These are phyloP conservation scores for Acronicta alni DNA, from an alignment of 2,888 invertebrate species.

Conservation along the genomic window DNA sequence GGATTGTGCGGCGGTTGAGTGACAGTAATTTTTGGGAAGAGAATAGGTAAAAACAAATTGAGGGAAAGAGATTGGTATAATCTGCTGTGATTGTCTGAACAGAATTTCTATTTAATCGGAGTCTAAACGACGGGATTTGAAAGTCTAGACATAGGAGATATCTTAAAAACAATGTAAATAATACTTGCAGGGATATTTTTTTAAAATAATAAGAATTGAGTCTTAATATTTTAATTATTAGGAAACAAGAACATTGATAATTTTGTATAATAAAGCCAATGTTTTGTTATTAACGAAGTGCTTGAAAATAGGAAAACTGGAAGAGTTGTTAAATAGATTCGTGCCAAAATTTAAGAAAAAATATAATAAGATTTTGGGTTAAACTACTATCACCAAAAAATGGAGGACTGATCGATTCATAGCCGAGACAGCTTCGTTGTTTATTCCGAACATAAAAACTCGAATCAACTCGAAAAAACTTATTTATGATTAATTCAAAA, in stretches of 20 bases:
- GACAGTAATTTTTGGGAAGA: conserved; percentile 58
- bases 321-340: conserved; percentile 20
- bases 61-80: neutral
- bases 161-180: neutral
- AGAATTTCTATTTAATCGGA: neutral
- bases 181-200: no score
- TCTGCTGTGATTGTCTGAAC: neutral
- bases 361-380: conserved; percentile 17
- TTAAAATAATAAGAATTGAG: no score
- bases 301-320: conserved; percentile 16
- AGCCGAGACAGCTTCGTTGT: conserved; percentile 21
- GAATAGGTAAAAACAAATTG: neutral
- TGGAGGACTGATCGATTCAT: conserved; percentile 52
- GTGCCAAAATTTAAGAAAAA: conserved; percentile 20
- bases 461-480: no score
- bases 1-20: conserved; percentile 67
- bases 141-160: no score
- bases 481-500: neutral
- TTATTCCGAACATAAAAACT: no score
- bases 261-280: conserved; percentile 15
- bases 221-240: neutral
- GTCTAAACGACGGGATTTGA: no score
- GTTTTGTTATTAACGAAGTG: conserved; percentile 26
- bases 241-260: conserved; percentile 6
- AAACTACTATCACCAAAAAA: conserved; percentile 47